These are phyloP conservation scores for Schizopygopsis pylzovi DNA, from an alignment of 2,797 vertebrate genomes.

Conservation along the genomic window DNA sequence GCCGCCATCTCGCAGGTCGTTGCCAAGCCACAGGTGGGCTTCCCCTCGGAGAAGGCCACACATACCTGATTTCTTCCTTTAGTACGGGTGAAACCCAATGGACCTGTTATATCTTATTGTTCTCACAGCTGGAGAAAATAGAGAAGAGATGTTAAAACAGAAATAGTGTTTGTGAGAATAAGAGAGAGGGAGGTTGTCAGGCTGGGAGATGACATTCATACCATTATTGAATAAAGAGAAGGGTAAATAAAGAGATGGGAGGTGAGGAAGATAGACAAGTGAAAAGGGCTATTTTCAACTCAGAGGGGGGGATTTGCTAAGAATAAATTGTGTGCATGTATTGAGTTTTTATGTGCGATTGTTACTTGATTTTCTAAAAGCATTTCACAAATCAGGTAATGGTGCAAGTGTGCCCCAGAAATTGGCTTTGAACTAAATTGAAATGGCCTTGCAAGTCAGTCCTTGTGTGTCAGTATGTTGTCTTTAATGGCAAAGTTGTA, in stretches of 20 bases:
- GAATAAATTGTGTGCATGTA: neutral
- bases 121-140: constrained; percentile 47
- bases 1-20: constrained; percentile 54
- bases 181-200: constrained; percentile 14
- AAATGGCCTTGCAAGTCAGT: neutral
- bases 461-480: neutral
- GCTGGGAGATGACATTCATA: constrained; percentile 33
- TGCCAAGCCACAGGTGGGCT: constrained; percentile 45
- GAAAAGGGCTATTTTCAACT: neutral
- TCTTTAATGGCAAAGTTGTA: neutral
- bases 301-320: neutral
- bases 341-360: neutral
- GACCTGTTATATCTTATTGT: constrained; percentile 49
- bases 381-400: neutral
- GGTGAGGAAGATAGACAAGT: constrained; percentile 19
- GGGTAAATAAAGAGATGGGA: constrained; percentile 38
- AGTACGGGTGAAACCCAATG: constrained; percentile 49
- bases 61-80: constrained; percentile 51
- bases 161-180: constrained; percentile 15
- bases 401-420: neutral
- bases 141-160: constrained; percentile 48
- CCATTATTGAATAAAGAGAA: constrained; percentile 43
- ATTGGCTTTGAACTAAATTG: neutral
- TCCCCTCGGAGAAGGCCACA: constrained; percentile 53
- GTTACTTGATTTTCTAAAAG: neutral